A percentile compares a stretch with the other conserved stretches of the same genome.
Evolutionary conservation across 2,888 invertebrate genomes (phyloP).

Genomic region (Eupithecia tripunctaria): DNA sequence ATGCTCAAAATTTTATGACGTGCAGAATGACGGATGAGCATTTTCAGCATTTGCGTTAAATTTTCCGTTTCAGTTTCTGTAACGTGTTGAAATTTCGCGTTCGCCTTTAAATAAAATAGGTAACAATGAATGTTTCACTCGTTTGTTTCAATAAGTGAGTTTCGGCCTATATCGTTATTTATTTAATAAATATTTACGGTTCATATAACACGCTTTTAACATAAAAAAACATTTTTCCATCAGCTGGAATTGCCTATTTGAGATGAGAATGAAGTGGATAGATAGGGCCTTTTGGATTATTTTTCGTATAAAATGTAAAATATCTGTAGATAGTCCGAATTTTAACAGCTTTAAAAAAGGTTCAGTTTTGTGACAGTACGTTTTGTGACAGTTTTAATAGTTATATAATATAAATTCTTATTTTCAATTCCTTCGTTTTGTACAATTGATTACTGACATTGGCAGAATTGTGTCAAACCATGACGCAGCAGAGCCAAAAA

Average conservation of each 20-base stretch:
- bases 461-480: too few relatives aligned
- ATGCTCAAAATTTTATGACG: background rate
- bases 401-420: background rate
- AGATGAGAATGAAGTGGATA: background rate
- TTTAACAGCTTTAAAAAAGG: background rate
- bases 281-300: background rate
- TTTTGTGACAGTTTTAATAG: background rate
- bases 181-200: background rate
- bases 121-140: background rate
- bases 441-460: too few relatives aligned
- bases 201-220: background rate
- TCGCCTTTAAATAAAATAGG: background rate
- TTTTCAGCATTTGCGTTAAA: background rate
- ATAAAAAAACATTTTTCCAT: background rate
- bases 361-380: background rate
- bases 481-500: too few relatives aligned
- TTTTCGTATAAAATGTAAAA: background rate
- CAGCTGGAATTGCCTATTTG: background rate
- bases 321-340: too few relatives aligned
- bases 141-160: background rate
- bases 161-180: background rate
- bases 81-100: background rate
- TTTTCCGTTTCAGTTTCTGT: background rate
- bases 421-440: too few relatives aligned
- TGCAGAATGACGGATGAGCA: background rate